Evolutionary conservation across 2,797 vertebrate genomes (phyloP).

Genomic region (Sandelia bainsii): DNA sequence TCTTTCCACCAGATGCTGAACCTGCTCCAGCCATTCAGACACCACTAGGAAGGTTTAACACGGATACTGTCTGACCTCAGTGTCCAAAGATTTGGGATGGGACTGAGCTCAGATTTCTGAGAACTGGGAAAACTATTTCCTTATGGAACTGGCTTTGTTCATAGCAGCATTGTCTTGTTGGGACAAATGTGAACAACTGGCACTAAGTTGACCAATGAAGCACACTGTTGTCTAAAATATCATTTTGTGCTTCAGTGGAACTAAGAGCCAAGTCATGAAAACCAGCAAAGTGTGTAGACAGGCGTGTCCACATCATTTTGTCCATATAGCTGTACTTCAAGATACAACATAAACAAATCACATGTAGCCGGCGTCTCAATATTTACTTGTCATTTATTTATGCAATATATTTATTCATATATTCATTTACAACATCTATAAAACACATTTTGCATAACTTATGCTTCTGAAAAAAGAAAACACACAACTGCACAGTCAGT

Average conservation of each 20-base stretch:
- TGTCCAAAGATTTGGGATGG: no score
- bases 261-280: not conserved
- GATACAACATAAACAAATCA: not conserved
- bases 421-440: slow-evolving; percentile 85
- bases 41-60: no score
- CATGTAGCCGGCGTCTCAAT: slow-evolving; percentile 14
- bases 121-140: no score
- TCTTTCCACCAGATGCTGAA: no score
- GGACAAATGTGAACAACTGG: not conserved
- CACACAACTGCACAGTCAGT: slow-evolving; percentile 43
- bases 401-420: slow-evolving; percentile 82
- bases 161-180: not conserved
- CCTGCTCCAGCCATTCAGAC: no score
- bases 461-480: slow-evolving; percentile 73
- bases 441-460: slow-evolving; percentile 82
- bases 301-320: rapidly evolving
- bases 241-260: not conserved
- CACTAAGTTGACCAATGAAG: not conserved
- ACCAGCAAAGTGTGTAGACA: not conserved
- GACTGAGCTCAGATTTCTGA: no score
- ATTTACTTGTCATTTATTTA: slow-evolving; percentile 80
- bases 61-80: no score
- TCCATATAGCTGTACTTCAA: not conserved
- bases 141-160: not conserved
- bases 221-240: not conserved